Evolutionary conservation across 2,113 vertebrate genomes (phyloP).

Genomic region (Murina feae): DNA sequence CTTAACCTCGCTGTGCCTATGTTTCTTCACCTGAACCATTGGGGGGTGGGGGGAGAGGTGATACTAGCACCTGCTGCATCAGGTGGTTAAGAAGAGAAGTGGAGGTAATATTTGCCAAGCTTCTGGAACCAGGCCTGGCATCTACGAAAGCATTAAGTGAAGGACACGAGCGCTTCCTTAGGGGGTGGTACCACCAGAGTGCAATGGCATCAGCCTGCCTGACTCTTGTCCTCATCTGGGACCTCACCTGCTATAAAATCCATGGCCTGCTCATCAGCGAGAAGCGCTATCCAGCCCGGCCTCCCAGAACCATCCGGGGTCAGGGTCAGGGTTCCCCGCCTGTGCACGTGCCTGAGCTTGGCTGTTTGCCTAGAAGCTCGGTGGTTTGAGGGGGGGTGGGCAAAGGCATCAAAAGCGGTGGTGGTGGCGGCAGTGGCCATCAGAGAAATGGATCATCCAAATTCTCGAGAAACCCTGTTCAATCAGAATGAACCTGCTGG

Average conservation of each 20-base stretch:
- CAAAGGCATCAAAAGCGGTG: background rate
- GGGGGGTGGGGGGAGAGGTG: too few relatives aligned
- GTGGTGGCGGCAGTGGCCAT: background rate
- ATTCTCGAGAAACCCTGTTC: background rate
- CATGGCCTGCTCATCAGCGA: background rate
- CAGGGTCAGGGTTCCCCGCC: background rate
- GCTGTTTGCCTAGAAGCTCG: background rate
- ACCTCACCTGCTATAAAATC: background rate
- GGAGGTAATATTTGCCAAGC: background rate
- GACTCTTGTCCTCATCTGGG: background rate
- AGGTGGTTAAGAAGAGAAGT: background rate
- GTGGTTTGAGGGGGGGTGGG: background rate
- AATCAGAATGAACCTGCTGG: background rate
- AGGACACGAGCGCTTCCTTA: background rate
- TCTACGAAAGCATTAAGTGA: background rate
- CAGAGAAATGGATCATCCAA: background rate
- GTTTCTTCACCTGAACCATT: background rate
- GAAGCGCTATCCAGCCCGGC: background rate
- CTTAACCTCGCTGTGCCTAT: background rate
- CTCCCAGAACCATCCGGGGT: background rate
- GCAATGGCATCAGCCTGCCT: background rate
- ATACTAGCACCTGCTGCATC: background rate
- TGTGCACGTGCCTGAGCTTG: too few relatives aligned
- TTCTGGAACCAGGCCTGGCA: background rate
- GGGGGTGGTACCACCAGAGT: background rate